A percentile compares a stretch with the other conserved stretches of the same genome.
Conservation (phyloP, 2,113 vertebrate species). For the Neomonachus schauinslandi region DNA sequence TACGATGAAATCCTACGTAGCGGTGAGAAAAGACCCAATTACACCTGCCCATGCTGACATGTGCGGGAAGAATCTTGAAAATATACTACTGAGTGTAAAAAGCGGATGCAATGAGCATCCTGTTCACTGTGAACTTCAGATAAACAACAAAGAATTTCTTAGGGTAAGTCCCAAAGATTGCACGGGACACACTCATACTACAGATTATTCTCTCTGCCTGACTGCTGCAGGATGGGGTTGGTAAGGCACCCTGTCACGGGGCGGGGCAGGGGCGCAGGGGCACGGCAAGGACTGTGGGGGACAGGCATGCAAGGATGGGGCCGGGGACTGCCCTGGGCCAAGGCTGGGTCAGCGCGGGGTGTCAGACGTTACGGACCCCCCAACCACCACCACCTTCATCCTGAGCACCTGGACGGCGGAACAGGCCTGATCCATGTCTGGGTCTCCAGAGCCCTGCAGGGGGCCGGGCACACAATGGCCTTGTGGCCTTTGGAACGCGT, state of each 20-base stretch:
- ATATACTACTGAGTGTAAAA: neutral
- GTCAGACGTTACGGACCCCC: fast-evolving
- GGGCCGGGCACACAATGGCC: fast-evolving
- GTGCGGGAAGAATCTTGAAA: neutral
- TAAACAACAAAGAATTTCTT: neutral
- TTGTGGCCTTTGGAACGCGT: fast-evolving
- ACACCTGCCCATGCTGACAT: too few relatives aligned
- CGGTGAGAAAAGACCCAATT: neutral
- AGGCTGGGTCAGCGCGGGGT: fast-evolving
- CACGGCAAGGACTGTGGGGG: fast-evolving
- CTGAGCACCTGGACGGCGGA: neutral
- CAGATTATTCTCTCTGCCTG: neutral
- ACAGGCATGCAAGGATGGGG: fast-evolving
- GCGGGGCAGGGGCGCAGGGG: too few relatives aligned
- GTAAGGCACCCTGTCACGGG: neutral
- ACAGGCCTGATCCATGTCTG: neutral
- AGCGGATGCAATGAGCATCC: neutral
- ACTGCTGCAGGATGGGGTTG: neutral
- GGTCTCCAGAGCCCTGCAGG: neutral
- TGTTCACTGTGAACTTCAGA: neutral
- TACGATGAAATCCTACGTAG: fast-evolving
- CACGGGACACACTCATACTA: neutral
- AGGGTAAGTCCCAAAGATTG: neutral
- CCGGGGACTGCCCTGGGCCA: neutral
- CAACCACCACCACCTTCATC: neutral